Base-by-base conservation (phyloP, 2,113 vertebrate species). In the Dermatemys mawii region DNA sequence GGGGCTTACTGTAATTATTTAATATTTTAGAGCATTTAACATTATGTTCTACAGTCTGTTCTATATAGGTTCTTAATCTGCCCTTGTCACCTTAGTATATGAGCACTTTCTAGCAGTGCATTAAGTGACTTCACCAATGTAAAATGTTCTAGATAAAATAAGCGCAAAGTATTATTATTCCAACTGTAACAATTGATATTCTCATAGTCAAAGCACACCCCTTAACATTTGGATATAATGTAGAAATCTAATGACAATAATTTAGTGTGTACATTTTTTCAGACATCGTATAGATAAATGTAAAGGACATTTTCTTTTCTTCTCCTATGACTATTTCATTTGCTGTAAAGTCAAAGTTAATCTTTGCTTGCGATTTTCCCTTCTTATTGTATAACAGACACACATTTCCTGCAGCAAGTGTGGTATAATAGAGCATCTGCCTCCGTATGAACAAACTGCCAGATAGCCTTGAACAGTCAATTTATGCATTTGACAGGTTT, bases 401-500 rank as follows among this genome's bases (percentile, higher is more conserved):
- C 98, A 97, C 93, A 94, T 97, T 98, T 98, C 96, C 97, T 97
- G 95, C 94, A 93, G 96, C 97, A 92, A 94, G 78, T 93, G 94
- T 97, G 97, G 96, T 97, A 93, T 95, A 97, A 92, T 89, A 97
- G 92, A 97, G 91, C 97, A 97, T 98, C 97, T 97, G 96, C 95
- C 92, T 97, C 90, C 73, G 46, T 96, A 96, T n/a, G 91, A 95
- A 57, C 96, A 86, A 95, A 78, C 85, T 97, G 96, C 95, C 94
- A 97, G 96, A 97, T 53, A 97, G 96, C 87, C 95, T 94, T 89
- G 93, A 96, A 95, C 35, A 79, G 94, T 95, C 92, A 83, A 11
- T 97, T 97, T 96, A 95, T 96, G 96, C 55, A 86, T 60, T 70
- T 98, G 98, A 98, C 96, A 98, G 97, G 76, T 98, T 98, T 98